These are phyloP conservation scores for Orthonyx spaldingii DNA, from an alignment of 2,113 vertebrate species.

Conservation along the genomic window DNA sequence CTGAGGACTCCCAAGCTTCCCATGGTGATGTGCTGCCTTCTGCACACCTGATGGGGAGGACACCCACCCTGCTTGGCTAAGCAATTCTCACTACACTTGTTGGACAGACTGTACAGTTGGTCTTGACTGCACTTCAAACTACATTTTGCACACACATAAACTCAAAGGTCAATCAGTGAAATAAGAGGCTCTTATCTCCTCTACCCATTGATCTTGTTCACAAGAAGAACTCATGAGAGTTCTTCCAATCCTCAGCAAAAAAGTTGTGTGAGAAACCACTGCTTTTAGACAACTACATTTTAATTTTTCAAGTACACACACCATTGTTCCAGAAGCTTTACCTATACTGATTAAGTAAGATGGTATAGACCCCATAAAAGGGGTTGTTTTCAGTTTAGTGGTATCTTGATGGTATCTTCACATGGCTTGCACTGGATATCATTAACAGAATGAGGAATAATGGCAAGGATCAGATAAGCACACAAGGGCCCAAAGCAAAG, in stretches of 20 bases:
- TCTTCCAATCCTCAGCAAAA: neutral
- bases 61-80: fast-evolving
- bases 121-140: neutral
- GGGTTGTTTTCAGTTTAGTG: neutral
- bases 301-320: neutral
- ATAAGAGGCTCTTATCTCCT: neutral
- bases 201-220: neutral
- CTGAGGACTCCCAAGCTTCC: neutral
- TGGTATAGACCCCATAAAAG: neutral
- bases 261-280: neutral
- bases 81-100: neutral
- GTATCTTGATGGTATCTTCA: neutral
- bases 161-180: neutral
- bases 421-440: neutral
- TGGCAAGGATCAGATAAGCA: neutral
- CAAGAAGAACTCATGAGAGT: no score
- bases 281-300: neutral
- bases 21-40: fast-evolving
- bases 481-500: neutral
- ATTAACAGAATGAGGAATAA: neutral
- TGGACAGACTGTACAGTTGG: neutral
- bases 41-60: neutral
- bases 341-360: neutral
- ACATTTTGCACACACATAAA: neutral
- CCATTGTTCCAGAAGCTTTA: neutral